Conservation (phyloP, 2,113 vertebrate species). For the Eulacestoma nigropectus region DNA sequence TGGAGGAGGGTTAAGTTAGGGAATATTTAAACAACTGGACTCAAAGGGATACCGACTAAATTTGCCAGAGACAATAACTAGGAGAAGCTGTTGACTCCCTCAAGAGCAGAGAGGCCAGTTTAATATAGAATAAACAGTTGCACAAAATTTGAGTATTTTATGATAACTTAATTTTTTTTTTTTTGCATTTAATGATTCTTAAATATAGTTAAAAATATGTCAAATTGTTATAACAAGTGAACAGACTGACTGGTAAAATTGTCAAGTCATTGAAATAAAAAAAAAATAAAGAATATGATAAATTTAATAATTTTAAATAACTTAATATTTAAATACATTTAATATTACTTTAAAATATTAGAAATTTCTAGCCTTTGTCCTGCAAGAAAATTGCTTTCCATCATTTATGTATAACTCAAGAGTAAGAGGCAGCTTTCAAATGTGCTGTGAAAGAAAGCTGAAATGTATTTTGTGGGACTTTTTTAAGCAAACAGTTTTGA, state of each 20-base stretch:
- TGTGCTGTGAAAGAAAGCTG: background rate
- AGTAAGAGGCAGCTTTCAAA: background rate
- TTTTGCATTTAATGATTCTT: background rate
- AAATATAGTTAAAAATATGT: background rate
- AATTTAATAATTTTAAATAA: background rate
- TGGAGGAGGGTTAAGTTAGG: rapidly evolving
- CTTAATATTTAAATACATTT: background rate
- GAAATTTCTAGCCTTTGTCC: background rate
- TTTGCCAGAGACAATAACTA: background rate
- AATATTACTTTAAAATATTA: background rate
- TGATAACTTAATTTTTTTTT: no score
- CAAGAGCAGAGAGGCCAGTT: background rate
- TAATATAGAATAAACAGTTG: background rate
- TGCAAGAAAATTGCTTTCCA: background rate
- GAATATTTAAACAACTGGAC: background rate
- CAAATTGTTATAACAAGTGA: background rate
- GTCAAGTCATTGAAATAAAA: background rate
- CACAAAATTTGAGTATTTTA: background rate
- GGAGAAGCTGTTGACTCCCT: background rate
- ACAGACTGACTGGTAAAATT: background rate
- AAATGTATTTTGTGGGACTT: background rate
- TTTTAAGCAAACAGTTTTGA: background rate
- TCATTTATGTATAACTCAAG: background rate
- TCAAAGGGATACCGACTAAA: background rate
- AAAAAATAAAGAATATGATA: background rate